Conservation (phyloP, 2,113 vertebrate species). For the Paedocypris sp. region DNA sequence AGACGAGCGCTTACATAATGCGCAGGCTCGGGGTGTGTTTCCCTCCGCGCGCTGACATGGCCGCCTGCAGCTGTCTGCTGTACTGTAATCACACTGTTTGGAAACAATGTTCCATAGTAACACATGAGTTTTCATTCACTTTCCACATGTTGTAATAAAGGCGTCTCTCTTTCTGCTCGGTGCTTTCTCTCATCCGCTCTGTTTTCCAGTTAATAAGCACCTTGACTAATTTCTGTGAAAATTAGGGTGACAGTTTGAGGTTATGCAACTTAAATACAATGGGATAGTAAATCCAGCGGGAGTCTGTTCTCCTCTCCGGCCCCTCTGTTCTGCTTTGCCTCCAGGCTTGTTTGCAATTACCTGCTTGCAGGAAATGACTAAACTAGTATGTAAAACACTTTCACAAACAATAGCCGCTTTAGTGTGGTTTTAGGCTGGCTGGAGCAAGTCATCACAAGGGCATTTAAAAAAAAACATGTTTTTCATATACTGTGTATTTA, state of each 20-base stretch:
- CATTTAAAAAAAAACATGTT: no score
- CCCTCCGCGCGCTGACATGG: background rate
- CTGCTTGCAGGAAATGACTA: background rate
- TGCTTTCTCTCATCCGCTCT: background rate
- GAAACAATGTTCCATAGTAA: conserved; percentile 10
- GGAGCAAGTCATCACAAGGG: no score
- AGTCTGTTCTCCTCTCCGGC: conserved; percentile 38
- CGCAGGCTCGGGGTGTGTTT: background rate
- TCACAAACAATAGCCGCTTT: no score
- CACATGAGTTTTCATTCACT: conserved; percentile 22
- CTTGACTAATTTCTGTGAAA: conserved; percentile 18
- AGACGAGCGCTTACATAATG: conserved; percentile 22
- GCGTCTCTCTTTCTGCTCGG: background rate
- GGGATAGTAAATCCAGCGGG: background rate
- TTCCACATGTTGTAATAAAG: conserved; percentile 12
- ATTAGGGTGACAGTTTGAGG: background rate
- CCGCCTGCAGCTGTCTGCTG: conserved; percentile 23
- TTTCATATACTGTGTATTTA: no score
- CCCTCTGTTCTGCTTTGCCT: background rate
- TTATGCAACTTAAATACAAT: conserved; percentile 23
- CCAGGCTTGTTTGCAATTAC: background rate
- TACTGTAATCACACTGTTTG: conserved; percentile 3
- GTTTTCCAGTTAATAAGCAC: conserved; percentile 15
- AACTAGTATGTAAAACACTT: background rate
- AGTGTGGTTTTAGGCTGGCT: no score